Percentiles rank a stretch among this genome's conserved stretches.
Evolutionary conservation across 2,888 invertebrate species (phyloP).

Genomic region (Platycheirus albimanus): DNA sequence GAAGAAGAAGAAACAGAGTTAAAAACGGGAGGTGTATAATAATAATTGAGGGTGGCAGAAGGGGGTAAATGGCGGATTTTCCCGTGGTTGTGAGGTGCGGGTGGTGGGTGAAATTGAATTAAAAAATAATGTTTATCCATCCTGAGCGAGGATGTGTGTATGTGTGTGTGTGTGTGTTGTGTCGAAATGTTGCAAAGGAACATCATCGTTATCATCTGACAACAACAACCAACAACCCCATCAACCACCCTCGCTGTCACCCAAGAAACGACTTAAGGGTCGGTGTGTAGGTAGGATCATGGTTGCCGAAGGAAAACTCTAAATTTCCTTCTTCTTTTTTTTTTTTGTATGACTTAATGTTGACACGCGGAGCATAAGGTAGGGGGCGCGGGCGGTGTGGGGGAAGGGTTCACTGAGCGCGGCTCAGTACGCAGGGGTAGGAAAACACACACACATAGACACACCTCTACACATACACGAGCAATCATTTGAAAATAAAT

Average conservation of each 20-base stretch:
- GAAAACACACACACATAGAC: constrained; percentile 30
- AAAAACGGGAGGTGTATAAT: constrained; percentile 34
- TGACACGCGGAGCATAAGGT: constrained; percentile 9
- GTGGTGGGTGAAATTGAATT: constrained; percentile 64
- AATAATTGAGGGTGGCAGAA: constrained; percentile 5
- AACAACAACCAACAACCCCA: constrained; percentile 34
- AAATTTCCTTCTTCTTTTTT: constrained; percentile 33
- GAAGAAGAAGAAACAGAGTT: constrained; percentile 17
- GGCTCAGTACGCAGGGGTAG: constrained; percentile 29
- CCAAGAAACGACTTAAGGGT: constrained; percentile 42
- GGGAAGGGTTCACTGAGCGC: background rate
- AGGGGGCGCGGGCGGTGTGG: no score
- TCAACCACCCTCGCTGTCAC: background rate
- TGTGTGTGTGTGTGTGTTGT: constrained; percentile 20
- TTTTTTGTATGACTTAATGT: constrained; percentile 45
- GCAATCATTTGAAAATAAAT: constrained; percentile 26
- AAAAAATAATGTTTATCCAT: constrained; percentile 70
- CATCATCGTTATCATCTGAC: constrained; percentile 38
- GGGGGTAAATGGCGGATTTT: constrained; percentile 24
- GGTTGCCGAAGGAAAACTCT: constrained; percentile 61
- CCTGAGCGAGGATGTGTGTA: constrained; percentile 4
- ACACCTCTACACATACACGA: constrained; percentile 17
- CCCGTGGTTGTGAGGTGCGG: no score
- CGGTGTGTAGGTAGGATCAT: constrained; percentile 59
- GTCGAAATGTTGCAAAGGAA: constrained; percentile 56